Evolutionary conservation across 2,888 invertebrate genomes (phyloP).

Genomic region (Limenitis camilla): DNA sequence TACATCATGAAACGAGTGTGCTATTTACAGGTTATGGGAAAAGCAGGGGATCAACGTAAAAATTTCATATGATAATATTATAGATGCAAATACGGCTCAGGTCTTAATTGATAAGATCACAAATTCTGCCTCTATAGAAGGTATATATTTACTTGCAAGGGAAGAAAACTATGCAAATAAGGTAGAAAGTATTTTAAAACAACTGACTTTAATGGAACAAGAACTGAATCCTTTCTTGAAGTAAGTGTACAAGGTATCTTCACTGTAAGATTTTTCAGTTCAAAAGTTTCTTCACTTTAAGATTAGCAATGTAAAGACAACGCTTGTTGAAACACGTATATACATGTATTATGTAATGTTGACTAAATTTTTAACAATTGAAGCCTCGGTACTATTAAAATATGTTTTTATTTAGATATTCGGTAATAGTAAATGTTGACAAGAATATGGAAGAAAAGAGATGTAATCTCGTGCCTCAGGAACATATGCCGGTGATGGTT

Average conservation of each 20-base stretch:
- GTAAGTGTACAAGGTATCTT: background rate
- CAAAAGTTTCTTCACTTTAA: background rate
- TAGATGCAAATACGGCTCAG: background rate
- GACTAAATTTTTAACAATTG: background rate
- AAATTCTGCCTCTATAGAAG: background rate
- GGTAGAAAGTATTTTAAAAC: background rate
- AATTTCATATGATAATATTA: background rate
- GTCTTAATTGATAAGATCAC: background rate
- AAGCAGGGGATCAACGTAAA: conserved; percentile 5
- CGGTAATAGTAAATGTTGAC: background rate
- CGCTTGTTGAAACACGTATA: too few species aligned
- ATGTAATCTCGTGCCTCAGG: background rate
- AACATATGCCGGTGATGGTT: background rate
- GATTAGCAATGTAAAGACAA: background rate
- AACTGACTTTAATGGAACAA: background rate
- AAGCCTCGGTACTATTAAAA: background rate
- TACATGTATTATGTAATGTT: too few species aligned
- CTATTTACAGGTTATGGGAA: conserved; percentile 8
- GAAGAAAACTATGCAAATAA: background rate
- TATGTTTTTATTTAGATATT: background rate
- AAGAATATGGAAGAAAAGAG: background rate
- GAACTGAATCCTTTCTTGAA: background rate
- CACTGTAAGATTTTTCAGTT: too few species aligned
- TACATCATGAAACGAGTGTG: background rate
- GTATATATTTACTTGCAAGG: conserved; percentile 6